A percentile compares a stretch with the other conserved stretches of the same genome.
Evolutionary conservation across 2,888 invertebrate genomes (phyloP).

Genomic region (Actias luna): DNA sequence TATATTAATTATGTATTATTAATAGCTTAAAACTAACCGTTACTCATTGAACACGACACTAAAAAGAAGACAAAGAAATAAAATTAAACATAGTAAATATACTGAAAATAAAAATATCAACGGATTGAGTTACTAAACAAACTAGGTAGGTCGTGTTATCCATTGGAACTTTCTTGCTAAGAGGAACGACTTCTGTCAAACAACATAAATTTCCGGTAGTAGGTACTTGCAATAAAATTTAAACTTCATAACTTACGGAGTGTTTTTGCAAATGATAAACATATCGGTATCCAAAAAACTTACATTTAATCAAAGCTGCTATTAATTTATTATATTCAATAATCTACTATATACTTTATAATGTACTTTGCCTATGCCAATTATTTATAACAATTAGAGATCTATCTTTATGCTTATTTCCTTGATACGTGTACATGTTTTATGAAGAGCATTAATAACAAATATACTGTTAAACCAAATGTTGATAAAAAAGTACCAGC

Average conservation of each 20-base stretch:
- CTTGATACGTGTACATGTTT: too few relatives aligned
- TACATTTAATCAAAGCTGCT: background rate
- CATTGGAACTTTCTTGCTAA: slow-evolving; percentile 2
- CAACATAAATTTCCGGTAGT: background rate
- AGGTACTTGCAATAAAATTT: background rate
- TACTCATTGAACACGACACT: background rate
- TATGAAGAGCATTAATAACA: too few relatives aligned
- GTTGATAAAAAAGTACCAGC: too few relatives aligned
- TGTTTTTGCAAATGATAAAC: background rate
- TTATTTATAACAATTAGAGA: too few relatives aligned
- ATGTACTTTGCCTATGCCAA: too few relatives aligned
- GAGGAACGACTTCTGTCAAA: background rate
- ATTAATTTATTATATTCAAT: too few relatives aligned
- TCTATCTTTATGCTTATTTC: too few relatives aligned
- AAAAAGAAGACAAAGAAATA: background rate
- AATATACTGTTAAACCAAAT: too few relatives aligned
- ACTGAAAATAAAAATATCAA: background rate
- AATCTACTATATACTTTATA: too few relatives aligned
- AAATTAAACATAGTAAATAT: background rate
- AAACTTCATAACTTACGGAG: slow-evolving; percentile 1
- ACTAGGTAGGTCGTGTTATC: background rate
- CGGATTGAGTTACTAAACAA: background rate
- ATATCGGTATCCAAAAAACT: background rate
- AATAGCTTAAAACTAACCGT: background rate
- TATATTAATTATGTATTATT: background rate